A percentile compares a stretch with the other conserved stretches of the same genome.
Conservation (phyloP, 2,888 invertebrate genomes). For the Itoplectis maculator region DNA sequence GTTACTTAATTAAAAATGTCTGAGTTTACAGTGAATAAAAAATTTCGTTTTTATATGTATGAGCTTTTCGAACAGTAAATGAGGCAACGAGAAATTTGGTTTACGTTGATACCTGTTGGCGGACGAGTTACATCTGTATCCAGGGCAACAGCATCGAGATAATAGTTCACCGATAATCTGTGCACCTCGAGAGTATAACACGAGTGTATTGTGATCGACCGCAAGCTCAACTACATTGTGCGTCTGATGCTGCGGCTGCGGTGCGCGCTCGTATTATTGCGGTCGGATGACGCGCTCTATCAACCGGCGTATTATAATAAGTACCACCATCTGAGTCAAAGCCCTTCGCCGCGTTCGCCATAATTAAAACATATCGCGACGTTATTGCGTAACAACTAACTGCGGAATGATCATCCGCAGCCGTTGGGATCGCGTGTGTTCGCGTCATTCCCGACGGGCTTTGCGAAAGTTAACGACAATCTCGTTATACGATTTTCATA, state of each 20-base stretch:
- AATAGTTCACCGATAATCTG: slow-evolving; percentile 5
- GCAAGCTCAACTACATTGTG: slow-evolving; percentile 44
- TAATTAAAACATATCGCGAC: not conserved
- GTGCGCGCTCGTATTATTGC: slow-evolving; percentile 32
- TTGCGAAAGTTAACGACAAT: not conserved
- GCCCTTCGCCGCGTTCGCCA: not conserved
- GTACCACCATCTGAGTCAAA: not conserved
- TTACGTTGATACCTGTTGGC: not conserved
- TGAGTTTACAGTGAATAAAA: no score
- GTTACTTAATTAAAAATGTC: no score
- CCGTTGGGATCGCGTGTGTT: no score
- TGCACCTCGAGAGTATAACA: slow-evolving; percentile 8
- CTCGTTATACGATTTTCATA: not conserved
- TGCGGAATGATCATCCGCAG: not conserved
- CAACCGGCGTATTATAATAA: not conserved
- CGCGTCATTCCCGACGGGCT: not conserved
- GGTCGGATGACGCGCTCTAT: slow-evolving; percentile 15
- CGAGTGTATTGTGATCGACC: slow-evolving; percentile 48
- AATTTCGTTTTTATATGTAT: no score
- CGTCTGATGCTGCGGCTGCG: slow-evolving; percentile 24
- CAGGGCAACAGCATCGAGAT: not conserved
- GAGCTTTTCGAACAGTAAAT: no score
- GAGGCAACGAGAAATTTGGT: no score
- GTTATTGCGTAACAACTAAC: not conserved
- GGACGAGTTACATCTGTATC: not conserved